Base-by-base conservation (phyloP, 53 echinoderm and acorn worm species). In the Henricia sp. region DNA sequence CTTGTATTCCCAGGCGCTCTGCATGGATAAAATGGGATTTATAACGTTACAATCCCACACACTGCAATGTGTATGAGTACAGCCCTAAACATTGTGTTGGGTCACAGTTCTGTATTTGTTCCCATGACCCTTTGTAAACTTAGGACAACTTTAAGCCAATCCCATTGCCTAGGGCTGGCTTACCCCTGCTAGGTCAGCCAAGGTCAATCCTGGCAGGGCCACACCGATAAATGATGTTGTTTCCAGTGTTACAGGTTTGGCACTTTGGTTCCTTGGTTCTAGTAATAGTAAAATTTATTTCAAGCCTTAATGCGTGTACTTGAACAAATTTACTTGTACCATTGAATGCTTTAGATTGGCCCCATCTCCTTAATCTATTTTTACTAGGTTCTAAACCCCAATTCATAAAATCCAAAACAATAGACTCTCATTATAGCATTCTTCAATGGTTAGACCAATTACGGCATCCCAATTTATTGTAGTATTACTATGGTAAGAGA, bases 111-210 rank as follows among this genome's bases (percentile, higher is more conserved):
- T 36, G 52, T 52, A 25, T 59, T 10, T 76, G 17, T 76, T 76
- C 76, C 59, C 76, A 76, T 74, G 74, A 74, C 74, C 74, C 72
- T 17, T 21, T 17, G 56, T 30, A 36, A 74, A 57, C 55, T 30
- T 21, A 38, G 57, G 28, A 74, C 76, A 76, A 76, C 76, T 76
- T 76, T 76, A 29, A 43, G 58, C 76, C 76, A 76, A 76, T 76
- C 57, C 58, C 58, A 58, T 76, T 17, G 76, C 76, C 76, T 41
- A 13, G 13, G 76, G 76, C 29, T 76, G n/a, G 76, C 76, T 59
- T 76, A 76, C 59, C 76, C 58, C 57, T 39, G 41, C 60, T 43
- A 59, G 76, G 76, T 59, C 59, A 76, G 37, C 27, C 27, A 12
- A 76, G 76, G 76, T 76, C 76, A 76, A 29, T 26, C 2, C 16